phyloP scores from a whole-genome alignment of 2,888 invertebrate genomes.

The Bombyx huttoni region DNA sequence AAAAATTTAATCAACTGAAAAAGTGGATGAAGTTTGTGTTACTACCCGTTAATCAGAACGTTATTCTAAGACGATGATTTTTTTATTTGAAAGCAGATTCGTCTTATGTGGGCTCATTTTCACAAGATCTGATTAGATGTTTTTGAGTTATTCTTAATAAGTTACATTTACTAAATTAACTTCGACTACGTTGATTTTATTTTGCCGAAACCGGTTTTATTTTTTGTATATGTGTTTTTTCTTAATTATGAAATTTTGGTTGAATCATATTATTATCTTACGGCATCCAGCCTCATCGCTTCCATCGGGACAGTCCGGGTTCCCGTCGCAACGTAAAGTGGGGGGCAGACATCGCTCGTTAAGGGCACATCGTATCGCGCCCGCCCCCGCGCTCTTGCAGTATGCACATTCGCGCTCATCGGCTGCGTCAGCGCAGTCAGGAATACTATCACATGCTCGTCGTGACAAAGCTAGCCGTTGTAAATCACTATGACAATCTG shows the following conservation, averaged over 20 bases:
- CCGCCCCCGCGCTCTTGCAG: slow-evolving; percentile 76
- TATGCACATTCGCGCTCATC: slow-evolving; percentile 87
- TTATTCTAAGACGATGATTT: too few species aligned
- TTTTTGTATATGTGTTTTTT: too few species aligned
- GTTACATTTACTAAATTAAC: too few species aligned
- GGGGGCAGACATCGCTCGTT: slow-evolving; percentile 81
- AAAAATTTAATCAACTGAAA: too few species aligned
- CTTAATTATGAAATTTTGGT: neutral
- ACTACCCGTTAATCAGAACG: too few species aligned
- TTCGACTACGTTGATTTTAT: too few species aligned
- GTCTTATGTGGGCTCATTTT: too few species aligned
- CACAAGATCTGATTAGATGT: too few species aligned
- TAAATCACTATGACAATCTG: slow-evolving; percentile 82
- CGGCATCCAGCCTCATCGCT: slow-evolving; percentile 89
- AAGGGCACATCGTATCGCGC: slow-evolving; percentile 83
- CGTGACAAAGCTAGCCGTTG: slow-evolving; percentile 82
- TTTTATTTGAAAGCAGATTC: too few species aligned
- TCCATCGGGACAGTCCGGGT: slow-evolving; percentile 87
- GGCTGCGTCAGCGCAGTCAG: slow-evolving; percentile 87
- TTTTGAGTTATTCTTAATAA: too few species aligned
- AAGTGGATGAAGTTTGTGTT: too few species aligned
- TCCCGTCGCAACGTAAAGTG: slow-evolving; percentile 84
- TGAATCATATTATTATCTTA: slow-evolving; percentile 59
- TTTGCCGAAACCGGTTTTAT: too few species aligned
- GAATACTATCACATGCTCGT: slow-evolving; percentile 87